phyloP scores from a whole-genome alignment of 2,113 vertebrate species.

The Cephalopterus ornatus region DNA sequence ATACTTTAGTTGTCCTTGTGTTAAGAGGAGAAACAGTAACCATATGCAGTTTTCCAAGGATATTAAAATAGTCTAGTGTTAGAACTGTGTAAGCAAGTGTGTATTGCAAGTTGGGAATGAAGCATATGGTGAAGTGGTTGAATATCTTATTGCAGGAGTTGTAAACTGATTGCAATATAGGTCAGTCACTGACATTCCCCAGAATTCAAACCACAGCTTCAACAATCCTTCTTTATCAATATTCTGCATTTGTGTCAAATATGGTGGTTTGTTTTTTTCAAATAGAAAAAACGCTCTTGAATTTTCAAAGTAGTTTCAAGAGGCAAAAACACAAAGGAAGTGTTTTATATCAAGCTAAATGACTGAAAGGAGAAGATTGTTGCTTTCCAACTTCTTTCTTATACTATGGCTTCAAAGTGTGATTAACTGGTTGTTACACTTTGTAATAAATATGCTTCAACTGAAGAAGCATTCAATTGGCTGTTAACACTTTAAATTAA shows the following conservation, averaged over 20 bases:
- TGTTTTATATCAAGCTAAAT: background rate
- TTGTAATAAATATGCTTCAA: background rate
- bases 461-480: background rate
- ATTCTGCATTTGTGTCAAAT: background rate
- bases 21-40: background rate
- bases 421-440: background rate
- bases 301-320: background rate
- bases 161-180: background rate
- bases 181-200: background rate
- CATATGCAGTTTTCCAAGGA: background rate
- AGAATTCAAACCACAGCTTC: background rate
- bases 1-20: background rate
- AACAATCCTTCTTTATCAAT: background rate
- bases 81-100: background rate
- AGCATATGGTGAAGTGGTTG: background rate
- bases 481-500: slow-evolving; percentile 32
- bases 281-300: background rate
- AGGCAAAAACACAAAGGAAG: background rate
- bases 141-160: background rate
- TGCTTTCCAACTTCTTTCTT: background rate
- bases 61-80: background rate
- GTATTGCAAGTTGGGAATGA: background rate
- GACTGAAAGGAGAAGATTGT: background rate
- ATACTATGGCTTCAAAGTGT: background rate
- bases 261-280: background rate